Evolutionary conservation across 2,888 invertebrate genomes (phyloP).

Genomic region (Drosophila demipolita): DNA sequence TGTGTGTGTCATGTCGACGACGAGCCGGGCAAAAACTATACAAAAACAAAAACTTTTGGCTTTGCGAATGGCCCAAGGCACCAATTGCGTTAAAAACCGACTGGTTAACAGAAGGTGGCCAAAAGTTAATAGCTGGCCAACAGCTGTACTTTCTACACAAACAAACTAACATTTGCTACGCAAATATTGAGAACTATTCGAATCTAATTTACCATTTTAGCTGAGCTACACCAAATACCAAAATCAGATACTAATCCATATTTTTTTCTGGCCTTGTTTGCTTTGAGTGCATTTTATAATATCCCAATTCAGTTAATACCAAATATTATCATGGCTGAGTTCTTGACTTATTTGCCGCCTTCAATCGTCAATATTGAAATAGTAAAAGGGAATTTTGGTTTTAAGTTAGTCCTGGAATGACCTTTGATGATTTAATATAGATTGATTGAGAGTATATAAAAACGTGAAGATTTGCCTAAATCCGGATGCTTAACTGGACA

Average conservation of each 20-base stretch:
- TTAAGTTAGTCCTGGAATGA: background rate
- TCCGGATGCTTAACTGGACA: background rate
- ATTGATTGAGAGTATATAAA: background rate
- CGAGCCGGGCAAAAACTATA: conserved; percentile 54
- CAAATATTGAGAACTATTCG: conserved; percentile 60
- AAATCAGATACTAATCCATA: background rate
- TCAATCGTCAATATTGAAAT: background rate
- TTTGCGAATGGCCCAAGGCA: conserved; percentile 50
- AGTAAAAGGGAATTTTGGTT: background rate
- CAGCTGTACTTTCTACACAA: conserved; percentile 33
- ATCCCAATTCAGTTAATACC: background rate
- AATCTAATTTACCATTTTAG: conserved; percentile 47
- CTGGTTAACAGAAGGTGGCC: conserved; percentile 13
- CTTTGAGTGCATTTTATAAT: background rate
- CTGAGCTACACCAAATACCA: background rate
- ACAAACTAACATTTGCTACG: conserved; percentile 23
- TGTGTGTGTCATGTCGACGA: conserved; percentile 43
- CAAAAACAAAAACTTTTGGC: conserved; percentile 72
- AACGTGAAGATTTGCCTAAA: background rate
- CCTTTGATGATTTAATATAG: background rate
- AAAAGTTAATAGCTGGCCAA: conserved; percentile 58
- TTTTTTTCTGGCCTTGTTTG: background rate
- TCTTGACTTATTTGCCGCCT: background rate
- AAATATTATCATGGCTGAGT: background rate
- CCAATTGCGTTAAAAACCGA: conserved; percentile 23